Base-by-base conservation (phyloP, 2,113 vertebrate genomes). In the Carassius gibelio region DNA sequence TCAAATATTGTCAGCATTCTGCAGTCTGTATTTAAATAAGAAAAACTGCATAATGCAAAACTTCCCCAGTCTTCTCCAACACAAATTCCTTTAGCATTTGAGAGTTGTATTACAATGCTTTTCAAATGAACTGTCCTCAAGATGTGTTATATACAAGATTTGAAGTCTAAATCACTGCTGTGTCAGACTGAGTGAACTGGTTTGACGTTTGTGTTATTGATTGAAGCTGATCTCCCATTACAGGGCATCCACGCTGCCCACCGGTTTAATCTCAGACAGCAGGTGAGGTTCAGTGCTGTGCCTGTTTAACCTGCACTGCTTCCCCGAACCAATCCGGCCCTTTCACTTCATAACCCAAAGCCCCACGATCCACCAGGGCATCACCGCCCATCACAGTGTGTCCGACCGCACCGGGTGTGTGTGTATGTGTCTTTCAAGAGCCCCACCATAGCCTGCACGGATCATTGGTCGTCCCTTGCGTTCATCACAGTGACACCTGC, bases 231-330 rank as follows among this genome's bases (percentile, higher is more conserved):
- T 90, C 71, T 90, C 75, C 89, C 90, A 90, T 91, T 93, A 88
- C 94, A 95, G 94, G 87, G 91, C 86, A 85, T 88, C 88, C 76
- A 91, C 90, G 87, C 91, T 94, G 64, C 94, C 93, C 90, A 94
- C 92, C 42, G 94, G 94, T 88, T 90, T 94, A 89, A 95, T 95
- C 90, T 90, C 89, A 89, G 94, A 94, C 92, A 94, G 93, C 94
- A 95, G 94, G 94, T 95, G 89, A 91, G 85, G 75, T 90, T 89
- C 72, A 68, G 64, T 82, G 77, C 89, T 66, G 30, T 64, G 69
- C 86, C 86, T 86, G 42, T 77, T 30, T 26, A 76, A 75, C 26
- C 75, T 64, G 52, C 55, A 55, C 84, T 68, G 78, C 79, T 83
- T 80, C 75, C 62, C 81, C 71, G 75, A 81, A 64, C 85, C 61